These are phyloP conservation scores for Tipula helvola DNA, from an alignment of 2,888 invertebrate species.

Conservation along the genomic window DNA sequence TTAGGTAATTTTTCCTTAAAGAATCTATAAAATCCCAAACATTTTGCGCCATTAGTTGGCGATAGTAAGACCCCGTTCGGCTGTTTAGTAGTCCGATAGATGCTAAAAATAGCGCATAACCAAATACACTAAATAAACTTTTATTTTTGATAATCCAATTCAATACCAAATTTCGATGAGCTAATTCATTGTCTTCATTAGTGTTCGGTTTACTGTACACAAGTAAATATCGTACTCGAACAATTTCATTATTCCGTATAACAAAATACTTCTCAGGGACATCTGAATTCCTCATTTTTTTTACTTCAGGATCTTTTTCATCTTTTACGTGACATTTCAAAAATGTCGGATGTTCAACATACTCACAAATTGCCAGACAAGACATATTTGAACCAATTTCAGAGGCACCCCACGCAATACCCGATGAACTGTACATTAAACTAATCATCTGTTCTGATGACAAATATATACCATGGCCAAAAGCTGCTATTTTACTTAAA, in stretches of 20 bases:
- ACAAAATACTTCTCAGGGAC: slow-evolving; percentile 59
- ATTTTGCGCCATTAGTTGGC: slow-evolving; percentile 7
- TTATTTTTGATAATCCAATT: slow-evolving; percentile 50
- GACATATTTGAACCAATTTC: slow-evolving; percentile 61
- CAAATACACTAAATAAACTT: slow-evolving; percentile 46
- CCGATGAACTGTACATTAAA: slow-evolving; percentile 57
- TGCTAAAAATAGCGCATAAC: slow-evolving; percentile 48
- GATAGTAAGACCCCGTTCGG: slow-evolving; percentile 46
- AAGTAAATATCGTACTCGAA: slow-evolving; percentile 61
- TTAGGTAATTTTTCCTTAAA: neutral
- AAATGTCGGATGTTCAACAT: slow-evolving; percentile 55
- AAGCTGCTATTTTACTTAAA: slow-evolving; percentile 51
- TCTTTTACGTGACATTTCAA: slow-evolving; percentile 40
- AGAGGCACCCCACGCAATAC: slow-evolving; percentile 65
- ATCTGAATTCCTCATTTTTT: slow-evolving; percentile 20
- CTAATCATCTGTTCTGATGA: slow-evolving; percentile 61
- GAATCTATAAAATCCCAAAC: neutral
- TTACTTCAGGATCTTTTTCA: slow-evolving; percentile 23
- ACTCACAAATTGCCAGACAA: slow-evolving; percentile 68
- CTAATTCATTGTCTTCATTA: neutral
- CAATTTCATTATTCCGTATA: slow-evolving; percentile 62
- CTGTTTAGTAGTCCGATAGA: slow-evolving; percentile 52
- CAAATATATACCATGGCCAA: slow-evolving; percentile 63
- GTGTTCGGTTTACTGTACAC: slow-evolving; percentile 44
- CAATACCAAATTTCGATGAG: neutral